Evolutionary conservation across 2,113 vertebrate genomes (phyloP).

Genomic region (Heloderma charlesbogerti): DNA sequence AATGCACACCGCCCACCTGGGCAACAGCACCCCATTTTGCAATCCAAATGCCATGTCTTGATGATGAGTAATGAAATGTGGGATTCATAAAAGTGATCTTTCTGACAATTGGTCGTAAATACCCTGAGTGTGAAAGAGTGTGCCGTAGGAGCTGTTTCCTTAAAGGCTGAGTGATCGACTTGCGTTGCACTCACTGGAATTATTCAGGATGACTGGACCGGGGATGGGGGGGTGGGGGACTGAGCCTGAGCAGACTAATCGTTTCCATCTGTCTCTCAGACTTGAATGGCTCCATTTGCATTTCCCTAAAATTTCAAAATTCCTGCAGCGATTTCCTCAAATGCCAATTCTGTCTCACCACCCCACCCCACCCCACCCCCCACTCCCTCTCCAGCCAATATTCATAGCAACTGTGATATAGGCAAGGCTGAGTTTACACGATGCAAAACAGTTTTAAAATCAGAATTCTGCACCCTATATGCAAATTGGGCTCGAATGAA

Average conservation of each 20-base stretch:
- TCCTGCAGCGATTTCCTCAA: neutral
- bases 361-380: neutral
- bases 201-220: neutral
- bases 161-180: neutral
- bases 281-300: slow-evolving; percentile 44
- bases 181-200: neutral
- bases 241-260: slow-evolving; percentile 40
- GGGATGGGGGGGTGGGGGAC: fast-evolving
- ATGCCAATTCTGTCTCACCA: neutral
- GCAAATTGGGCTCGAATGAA: neutral
- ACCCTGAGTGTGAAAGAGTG: neutral
- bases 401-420: neutral
- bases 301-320: slow-evolving; percentile 51
- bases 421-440: neutral
- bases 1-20: no score
- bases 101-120: neutral
- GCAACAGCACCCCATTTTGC: no score
- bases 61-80: neutral
- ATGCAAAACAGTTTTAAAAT: no score
- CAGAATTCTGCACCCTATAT: neutral
- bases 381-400: neutral
- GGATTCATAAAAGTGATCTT: neutral
- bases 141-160: neutral
- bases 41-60: no score
- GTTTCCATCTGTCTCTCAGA: slow-evolving; percentile 64